Base-by-base conservation (phyloP, 2,888 invertebrate genomes). In the Synanthedon vespiformis region DNA sequence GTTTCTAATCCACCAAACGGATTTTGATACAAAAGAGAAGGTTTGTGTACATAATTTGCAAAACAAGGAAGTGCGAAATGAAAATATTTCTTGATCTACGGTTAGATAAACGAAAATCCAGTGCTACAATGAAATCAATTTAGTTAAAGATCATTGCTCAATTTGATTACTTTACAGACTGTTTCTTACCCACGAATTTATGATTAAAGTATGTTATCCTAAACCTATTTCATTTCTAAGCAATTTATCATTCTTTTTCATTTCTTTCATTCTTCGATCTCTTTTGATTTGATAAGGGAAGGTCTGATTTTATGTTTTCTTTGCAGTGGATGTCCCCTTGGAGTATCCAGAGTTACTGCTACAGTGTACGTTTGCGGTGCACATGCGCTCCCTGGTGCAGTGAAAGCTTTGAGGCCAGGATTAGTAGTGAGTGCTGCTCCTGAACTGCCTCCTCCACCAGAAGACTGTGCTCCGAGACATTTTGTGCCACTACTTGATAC, bases 371-470 rank as follows among this genome's bases (percentile, higher is more conserved):
- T 96, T 44, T 93, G 94, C 62, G 95, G 95, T 12, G 95, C 95
- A 0, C 92, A 93, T 51, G 92, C 93, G 0, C 89, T 92, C 51
- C 91, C 92, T 1, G 90, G 91, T 3, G 90, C 91, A 50, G 85
- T 96, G 40, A 89, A 90, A 58, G 89, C 89, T 2, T 81, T 93
- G 40, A 90, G 90, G 49, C 92, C 96, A 51, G 92, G 93, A 1
- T 92, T 93, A 64, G 91, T 96, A 44, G 91, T 96, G 52, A 95
- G 94, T 70, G 93, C 92, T 16, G 95, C 96, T 0, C 91, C 94
- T 0, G 96, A 96, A 70, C 88, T 96, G 49, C 95, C 95, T 0
- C 91, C 92, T 53, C 84, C 86, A 1, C 90, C 91, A 4, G 89
- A 89, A 62, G 86, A 88, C 51, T 92, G 89, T 57, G 89, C 89